A percentile compares a stretch with the other conserved stretches of the same genome.
Evolutionary conservation across 92 coral and sea anemone species (phyloP).

Genomic region (Phenganax subtilis): DNA sequence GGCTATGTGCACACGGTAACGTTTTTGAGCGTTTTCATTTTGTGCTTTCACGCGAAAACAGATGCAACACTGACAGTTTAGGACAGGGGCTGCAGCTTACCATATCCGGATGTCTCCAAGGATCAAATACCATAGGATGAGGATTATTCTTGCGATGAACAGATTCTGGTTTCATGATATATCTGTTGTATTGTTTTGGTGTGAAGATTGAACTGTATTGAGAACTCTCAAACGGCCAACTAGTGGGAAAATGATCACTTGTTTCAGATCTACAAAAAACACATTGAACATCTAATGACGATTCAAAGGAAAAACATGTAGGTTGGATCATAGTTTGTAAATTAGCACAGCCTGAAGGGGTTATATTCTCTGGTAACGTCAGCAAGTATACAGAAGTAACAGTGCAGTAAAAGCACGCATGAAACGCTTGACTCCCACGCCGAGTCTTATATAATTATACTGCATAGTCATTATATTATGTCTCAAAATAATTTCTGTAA

Average conservation of each 20-base stretch:
- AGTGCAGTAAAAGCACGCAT: too few species aligned
- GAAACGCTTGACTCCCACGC: too few species aligned
- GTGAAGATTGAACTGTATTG: conserved; percentile 88
- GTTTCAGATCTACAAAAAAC: conserved; percentile 45
- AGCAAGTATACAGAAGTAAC: too few species aligned
- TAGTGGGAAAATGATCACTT: conserved; percentile 84
- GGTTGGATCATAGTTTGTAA: background rate
- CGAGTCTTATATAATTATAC: too few species aligned
- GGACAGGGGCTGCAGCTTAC: conserved; percentile 27
- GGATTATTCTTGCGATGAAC: conserved; percentile 90
- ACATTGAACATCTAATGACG: background rate
- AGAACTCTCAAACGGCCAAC: conserved; percentile 92
- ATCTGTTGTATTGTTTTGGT: conserved; percentile 82
- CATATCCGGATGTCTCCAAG: conserved; percentile 87
- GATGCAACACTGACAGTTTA: too few species aligned
- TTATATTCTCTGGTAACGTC: too few species aligned
- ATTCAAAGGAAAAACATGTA: background rate
- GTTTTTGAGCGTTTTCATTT: background rate
- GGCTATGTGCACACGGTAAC: too few species aligned
- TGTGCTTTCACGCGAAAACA: background rate
- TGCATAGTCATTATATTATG: too few species aligned
- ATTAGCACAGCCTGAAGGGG: too few species aligned
- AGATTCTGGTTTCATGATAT: conserved; percentile 67
- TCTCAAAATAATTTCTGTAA: too few species aligned
- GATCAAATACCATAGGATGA: conserved; percentile 78